Conservation (phyloP, 2,888 invertebrate species). For the Melieria picta region DNA sequence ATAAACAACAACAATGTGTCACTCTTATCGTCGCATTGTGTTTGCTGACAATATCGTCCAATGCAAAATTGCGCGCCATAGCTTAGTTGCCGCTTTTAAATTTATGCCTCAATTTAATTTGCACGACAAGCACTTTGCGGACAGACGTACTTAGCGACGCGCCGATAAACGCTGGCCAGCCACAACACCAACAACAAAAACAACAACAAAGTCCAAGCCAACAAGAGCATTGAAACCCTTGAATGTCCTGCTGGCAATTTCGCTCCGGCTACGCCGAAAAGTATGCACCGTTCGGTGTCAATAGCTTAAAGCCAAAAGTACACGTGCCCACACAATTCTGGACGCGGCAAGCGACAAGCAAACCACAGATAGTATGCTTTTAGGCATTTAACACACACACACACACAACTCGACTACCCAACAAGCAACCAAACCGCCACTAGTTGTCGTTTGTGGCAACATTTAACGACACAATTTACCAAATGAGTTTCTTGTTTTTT, state of each 20-base stretch:
- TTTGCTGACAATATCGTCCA: too few species aligned
- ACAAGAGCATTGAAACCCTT: too few species aligned
- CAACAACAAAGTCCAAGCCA: too few species aligned
- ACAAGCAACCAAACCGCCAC: slow-evolving; percentile 40
- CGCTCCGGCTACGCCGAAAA: slow-evolving; percentile 3
- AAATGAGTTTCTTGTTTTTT: slow-evolving; percentile 14
- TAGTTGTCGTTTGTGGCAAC: slow-evolving; percentile 39
- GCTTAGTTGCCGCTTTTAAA: slow-evolving; percentile 5
- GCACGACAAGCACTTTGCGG: slow-evolving; percentile 12
- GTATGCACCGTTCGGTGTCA: slow-evolving; percentile 2
- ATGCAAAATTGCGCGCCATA: too few species aligned
- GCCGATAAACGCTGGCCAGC: slow-evolving; percentile 8
- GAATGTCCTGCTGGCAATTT: too few species aligned
- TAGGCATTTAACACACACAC: slow-evolving; percentile 24
- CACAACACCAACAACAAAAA: neutral
- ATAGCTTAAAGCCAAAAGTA: too few species aligned
- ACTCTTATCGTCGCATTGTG: too few species aligned
- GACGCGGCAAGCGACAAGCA: too few species aligned
- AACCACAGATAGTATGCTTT: slow-evolving; percentile 2
- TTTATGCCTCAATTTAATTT: slow-evolving; percentile 39
- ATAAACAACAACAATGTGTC: too few species aligned
- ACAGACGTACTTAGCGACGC: neutral
- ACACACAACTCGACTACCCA: neutral
- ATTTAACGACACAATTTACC: slow-evolving; percentile 39
- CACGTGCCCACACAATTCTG: too few species aligned